phyloP scores from a whole-genome alignment of 2,888 invertebrate genomes.

The Cheilosia vulpina region DNA sequence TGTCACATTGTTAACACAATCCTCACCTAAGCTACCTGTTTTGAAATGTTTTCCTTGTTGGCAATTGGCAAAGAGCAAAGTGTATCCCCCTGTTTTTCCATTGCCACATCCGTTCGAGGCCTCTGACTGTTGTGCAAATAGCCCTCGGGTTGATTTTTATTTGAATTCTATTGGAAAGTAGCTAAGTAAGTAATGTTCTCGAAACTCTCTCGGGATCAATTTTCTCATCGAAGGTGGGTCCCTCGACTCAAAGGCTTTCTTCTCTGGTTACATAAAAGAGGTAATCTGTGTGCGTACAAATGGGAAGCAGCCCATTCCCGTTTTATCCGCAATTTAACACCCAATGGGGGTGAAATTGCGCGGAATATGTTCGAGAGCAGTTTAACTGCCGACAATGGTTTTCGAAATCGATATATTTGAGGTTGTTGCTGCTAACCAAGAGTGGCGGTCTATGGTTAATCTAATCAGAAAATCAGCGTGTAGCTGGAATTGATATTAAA shows the following conservation, averaged over 20 bases:
- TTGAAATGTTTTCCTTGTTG: neutral
- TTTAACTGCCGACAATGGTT: too few species aligned
- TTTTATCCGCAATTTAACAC: constrained; percentile 12
- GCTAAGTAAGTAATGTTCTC: constrained; percentile 11
- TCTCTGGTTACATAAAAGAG: neutral
- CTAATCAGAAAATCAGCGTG: too few species aligned
- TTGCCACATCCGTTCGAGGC: neutral
- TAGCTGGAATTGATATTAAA: neutral
- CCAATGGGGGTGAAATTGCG: constrained; percentile 19
- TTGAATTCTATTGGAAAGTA: constrained; percentile 23
- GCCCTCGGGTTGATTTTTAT: constrained; percentile 15
- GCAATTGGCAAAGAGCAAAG: too few species aligned
- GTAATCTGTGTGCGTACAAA: neutral
- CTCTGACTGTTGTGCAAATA: constrained; percentile 17
- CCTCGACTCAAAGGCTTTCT: neutral
- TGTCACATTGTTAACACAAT: too few species aligned
- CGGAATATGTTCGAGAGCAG: neutral
- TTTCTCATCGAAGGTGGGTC: constrained; percentile 8
- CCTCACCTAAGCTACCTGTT: neutral
- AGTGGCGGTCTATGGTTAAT: too few species aligned
- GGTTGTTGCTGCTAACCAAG: too few species aligned
- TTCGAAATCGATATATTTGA: too few species aligned
- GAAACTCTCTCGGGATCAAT: constrained; percentile 9
- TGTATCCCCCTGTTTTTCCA: neutral
- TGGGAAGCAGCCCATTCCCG: neutral